phyloP scores from a whole-genome alignment of 2,888 invertebrate genomes.

The Erpobdella octoculata region DNA sequence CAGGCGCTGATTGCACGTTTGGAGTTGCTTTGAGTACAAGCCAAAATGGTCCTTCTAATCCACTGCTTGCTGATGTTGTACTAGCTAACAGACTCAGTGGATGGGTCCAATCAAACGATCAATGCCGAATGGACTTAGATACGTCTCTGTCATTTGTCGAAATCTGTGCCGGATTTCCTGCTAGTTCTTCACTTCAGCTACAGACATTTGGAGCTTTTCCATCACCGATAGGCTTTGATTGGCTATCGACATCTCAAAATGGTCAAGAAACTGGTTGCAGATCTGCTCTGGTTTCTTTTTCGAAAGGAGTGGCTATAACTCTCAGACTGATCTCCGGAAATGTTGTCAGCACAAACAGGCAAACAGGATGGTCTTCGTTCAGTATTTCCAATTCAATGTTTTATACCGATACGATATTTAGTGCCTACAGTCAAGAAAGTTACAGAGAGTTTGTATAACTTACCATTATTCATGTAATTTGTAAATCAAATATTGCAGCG shows the following conservation, averaged over 20 bases:
- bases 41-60: not conserved
- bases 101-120: conserved; percentile 7
- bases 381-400: conserved; percentile 22
- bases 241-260: conserved; percentile 22
- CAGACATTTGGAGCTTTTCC: conserved; percentile 28
- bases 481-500: no score
- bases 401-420: conserved; percentile 1
- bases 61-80: conserved; percentile 4
- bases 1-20: conserved; percentile 26
- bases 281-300: conserved; percentile 22
- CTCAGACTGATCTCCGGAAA: not conserved
- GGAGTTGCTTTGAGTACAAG: conserved; percentile 9
- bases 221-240: conserved; percentile 22
- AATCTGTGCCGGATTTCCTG: conserved; percentile 30
- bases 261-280: conserved; percentile 26
- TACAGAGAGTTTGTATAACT: not conserved
- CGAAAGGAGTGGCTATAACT: conserved; percentile 15
- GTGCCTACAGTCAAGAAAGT: not conserved
- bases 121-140: not conserved
- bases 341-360: conserved; percentile 8
- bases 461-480: not conserved
- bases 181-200: not conserved
- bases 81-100: conserved; percentile 27
- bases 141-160: conserved; percentile 17
- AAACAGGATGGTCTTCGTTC: conserved; percentile 31